Percentiles rank a stretch among this genome's conserved stretches.
Evolutionary conservation across 1,140 invertebrate species (phyloP).

Genomic region (Zaprionus camerounensis): DNA sequence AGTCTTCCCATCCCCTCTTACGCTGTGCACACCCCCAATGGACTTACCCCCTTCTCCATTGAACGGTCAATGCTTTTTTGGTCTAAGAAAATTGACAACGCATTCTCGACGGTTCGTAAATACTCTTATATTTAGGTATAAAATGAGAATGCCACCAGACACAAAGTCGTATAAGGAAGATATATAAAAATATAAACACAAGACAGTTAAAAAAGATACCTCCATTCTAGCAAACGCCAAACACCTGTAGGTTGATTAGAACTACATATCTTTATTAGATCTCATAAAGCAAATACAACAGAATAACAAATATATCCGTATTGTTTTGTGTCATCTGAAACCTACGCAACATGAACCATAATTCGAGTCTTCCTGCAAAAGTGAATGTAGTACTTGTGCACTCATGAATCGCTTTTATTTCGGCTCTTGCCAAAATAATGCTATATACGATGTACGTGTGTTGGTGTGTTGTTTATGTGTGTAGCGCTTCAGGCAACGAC

Average conservation of each 20-base stretch:
- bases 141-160: too few species aligned
- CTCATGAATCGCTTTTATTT: constrained; percentile 31
- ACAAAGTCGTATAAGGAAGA: too few species aligned
- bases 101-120: neutral
- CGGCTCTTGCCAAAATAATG: constrained; percentile 47
- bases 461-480: constrained; percentile 13
- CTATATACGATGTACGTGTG: neutral
- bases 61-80: constrained; percentile 2
- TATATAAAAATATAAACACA: too few species aligned
- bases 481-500: constrained; percentile 34
- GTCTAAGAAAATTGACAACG: neutral
- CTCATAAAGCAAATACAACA: too few species aligned
- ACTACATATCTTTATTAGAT: too few species aligned
- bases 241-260: too few species aligned
- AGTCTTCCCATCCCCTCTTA: neutral
- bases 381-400: neutral
- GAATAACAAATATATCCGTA: too few species aligned
- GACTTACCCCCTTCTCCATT: neutral
- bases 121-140: constrained; percentile 1
- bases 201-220: too few species aligned
- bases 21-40: neutral
- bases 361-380: neutral
- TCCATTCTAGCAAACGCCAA: too few species aligned
- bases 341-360: neutral
- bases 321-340: too few species aligned